Evolutionary conservation across 2,888 invertebrate genomes (phyloP).

Genomic region (Nephrotoma flavescens): DNA sequence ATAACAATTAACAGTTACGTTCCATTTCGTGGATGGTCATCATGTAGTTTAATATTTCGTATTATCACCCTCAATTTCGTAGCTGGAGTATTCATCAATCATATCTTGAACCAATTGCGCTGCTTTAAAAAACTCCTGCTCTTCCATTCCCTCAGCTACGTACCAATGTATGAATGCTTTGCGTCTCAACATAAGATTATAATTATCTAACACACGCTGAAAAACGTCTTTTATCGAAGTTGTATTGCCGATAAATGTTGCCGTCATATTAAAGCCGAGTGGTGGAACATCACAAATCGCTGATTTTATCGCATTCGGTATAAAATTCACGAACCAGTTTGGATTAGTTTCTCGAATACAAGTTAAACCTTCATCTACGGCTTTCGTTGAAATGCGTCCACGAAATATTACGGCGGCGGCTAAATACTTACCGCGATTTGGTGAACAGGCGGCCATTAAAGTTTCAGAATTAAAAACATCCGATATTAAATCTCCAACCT

Average conservation of each 20-base stretch:
- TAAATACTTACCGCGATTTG: slow-evolving; percentile 58
- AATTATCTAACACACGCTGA: slow-evolving; percentile 59
- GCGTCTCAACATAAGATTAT: slow-evolving; percentile 68
- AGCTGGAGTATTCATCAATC: slow-evolving; percentile 43
- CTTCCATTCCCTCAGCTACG: slow-evolving; percentile 78
- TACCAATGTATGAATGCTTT: slow-evolving; percentile 79
- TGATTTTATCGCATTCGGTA: slow-evolving; percentile 74
- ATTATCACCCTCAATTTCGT: neutral
- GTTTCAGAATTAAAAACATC: slow-evolving; percentile 65
- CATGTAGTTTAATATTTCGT: neutral
- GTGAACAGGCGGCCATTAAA: slow-evolving; percentile 71
- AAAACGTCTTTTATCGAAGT: slow-evolving; percentile 70
- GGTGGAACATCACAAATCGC: slow-evolving; percentile 75
- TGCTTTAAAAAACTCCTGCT: slow-evolving; percentile 72
- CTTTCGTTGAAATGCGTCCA: slow-evolving; percentile 58
- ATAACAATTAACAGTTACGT: neutral
- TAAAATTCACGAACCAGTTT: slow-evolving; percentile 62
- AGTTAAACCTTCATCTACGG: slow-evolving; percentile 61
- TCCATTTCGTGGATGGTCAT: neutral
- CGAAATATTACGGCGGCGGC: slow-evolving; percentile 67
- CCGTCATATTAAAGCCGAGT: slow-evolving; percentile 71
- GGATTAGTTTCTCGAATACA: slow-evolving; percentile 65
- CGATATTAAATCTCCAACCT: slow-evolving; percentile 55
- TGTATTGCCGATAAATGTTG: slow-evolving; percentile 71
- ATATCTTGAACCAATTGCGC: slow-evolving; percentile 64